Conservation (phyloP, 2,113 vertebrate genomes). For the Bubalus kerabau region DNA sequence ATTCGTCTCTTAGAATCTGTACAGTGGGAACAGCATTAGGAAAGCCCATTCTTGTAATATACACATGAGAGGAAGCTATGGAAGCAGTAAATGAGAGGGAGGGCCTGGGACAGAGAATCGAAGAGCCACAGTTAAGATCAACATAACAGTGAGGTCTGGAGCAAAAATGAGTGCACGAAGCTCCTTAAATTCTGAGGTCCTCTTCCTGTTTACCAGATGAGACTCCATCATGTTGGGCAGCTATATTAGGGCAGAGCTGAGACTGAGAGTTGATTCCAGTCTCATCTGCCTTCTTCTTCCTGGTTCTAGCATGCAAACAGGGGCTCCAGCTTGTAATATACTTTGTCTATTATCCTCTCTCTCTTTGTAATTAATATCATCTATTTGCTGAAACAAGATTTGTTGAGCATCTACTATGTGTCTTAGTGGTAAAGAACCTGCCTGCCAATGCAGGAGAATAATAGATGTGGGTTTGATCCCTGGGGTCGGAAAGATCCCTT, state of each 20-base stretch:
- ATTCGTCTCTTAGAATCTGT: neutral
- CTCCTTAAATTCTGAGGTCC: neutral
- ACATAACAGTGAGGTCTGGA: neutral
- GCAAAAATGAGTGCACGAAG: accelerated
- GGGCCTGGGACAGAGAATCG: neutral
- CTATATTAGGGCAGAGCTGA: neutral
- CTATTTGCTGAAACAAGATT: neutral
- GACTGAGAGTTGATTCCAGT: neutral
- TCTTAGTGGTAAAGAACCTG: neutral
- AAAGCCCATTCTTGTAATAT: neutral
- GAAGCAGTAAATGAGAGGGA: accelerated
- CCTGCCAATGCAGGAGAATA: neutral
- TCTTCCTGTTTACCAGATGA: neutral
- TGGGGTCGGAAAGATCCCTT: neutral
- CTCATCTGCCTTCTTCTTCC: neutral
- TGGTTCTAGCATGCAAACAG: neutral
- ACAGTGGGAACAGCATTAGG: neutral
- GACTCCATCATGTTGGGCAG: neutral
- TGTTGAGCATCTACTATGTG: neutral
- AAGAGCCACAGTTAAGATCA: no score
- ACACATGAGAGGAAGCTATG: neutral
- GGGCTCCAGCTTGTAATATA: accelerated
- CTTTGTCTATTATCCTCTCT: neutral
- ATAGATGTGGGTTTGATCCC: neutral
- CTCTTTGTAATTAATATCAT: neutral